phyloP scores from a whole-genome alignment of 2,888 invertebrate genomes.

The Sinohyriopsis cumingii region DNA sequence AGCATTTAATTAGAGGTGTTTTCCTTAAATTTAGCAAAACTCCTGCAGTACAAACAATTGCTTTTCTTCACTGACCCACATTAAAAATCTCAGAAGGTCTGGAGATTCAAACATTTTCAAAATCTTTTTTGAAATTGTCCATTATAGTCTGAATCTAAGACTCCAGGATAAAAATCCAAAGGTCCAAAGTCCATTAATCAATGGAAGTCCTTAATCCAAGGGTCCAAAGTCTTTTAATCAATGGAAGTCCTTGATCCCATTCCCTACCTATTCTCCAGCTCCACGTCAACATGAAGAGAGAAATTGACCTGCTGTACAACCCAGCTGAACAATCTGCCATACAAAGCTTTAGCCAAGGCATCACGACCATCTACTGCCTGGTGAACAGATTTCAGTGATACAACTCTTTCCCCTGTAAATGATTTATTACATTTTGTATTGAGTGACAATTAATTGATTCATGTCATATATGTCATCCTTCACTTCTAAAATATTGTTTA shows the following conservation, averaged over 20 bases:
- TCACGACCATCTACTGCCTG: constrained; percentile 65
- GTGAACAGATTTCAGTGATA: constrained; percentile 51
- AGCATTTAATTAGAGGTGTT: too few relatives aligned
- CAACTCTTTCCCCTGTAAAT: constrained; percentile 54
- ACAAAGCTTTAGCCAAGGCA: constrained; percentile 66
- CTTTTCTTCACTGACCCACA: too few relatives aligned
- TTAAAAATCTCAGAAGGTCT: too few relatives aligned
- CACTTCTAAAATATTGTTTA: too few relatives aligned
- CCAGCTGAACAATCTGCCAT: constrained; percentile 66
- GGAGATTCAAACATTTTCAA: too few relatives aligned
- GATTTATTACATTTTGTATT: neutral
- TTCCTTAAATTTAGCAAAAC: too few relatives aligned
- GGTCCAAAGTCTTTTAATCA: neutral
- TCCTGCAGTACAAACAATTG: too few relatives aligned
- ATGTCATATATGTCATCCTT: too few relatives aligned
- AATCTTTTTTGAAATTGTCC: too few relatives aligned
- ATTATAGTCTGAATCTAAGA: too few relatives aligned
- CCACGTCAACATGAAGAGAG: constrained; percentile 46
- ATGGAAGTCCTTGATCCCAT: neutral
- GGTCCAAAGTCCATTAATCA: neutral
- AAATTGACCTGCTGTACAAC: constrained; percentile 64
- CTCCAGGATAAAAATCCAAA: neutral
- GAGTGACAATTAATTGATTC: too few relatives aligned
- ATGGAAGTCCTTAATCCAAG: neutral
- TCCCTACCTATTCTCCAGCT: constrained; percentile 37